These are phyloP conservation scores for Patella caerulea DNA, from an alignment of 2,888 invertebrate genomes.

Conservation along the genomic window DNA sequence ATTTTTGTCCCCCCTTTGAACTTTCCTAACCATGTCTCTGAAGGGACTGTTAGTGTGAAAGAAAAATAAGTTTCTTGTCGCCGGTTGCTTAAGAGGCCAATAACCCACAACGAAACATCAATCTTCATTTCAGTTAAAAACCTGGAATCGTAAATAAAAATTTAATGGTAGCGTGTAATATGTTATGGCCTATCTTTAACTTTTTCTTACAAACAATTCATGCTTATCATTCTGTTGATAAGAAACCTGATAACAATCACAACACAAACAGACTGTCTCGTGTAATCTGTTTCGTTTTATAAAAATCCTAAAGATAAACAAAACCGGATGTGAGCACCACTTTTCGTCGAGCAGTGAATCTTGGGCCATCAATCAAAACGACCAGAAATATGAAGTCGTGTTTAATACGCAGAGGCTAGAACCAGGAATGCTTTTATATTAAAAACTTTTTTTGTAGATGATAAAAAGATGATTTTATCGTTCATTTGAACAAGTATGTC, in stretches of 20 bases:
- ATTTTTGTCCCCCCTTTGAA: too few relatives aligned
- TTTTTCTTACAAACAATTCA: neutral
- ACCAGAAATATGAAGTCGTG: neutral
- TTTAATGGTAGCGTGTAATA: too few relatives aligned
- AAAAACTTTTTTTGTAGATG: neutral
- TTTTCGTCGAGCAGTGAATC: conserved; percentile 4
- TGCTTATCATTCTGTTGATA: conserved; percentile 1
- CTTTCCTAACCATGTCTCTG: too few relatives aligned
- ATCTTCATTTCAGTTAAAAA: too few relatives aligned
- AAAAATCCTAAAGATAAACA: conserved; percentile 1
- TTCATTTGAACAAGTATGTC: conserved; percentile 1
- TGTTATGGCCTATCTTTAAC: neutral
- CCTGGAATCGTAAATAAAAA: too few relatives aligned
- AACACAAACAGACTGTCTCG: conserved; percentile 3
- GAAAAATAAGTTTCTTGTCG: neutral
- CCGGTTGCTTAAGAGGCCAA: too few relatives aligned
- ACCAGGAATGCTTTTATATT: conserved; percentile 6
- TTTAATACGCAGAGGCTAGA: neutral
- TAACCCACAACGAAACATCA: too few relatives aligned
- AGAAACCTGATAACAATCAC: neutral
- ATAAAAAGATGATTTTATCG: conserved; percentile 4
- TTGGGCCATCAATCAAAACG: conserved; percentile 7
- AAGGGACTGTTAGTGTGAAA: neutral
- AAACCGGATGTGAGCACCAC: conserved; percentile 3
- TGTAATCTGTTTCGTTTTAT: conserved; percentile 6